phyloP scores from a whole-genome alignment of 2,888 invertebrate genomes.

The Keiferia lycopersicella region DNA sequence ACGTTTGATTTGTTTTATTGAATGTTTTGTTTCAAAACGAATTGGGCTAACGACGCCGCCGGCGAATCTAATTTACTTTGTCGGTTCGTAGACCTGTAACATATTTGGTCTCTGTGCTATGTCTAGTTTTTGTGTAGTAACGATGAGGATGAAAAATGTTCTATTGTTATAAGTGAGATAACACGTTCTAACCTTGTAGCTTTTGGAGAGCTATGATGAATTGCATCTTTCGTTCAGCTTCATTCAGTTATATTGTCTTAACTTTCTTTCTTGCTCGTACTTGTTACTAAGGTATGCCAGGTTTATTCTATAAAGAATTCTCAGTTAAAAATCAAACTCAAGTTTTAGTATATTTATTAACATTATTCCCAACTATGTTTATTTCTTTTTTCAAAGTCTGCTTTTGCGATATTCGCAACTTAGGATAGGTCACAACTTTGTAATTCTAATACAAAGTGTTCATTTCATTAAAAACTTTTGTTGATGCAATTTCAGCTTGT shows the following conservation, averaged over 20 bases:
- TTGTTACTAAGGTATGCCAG: neutral
- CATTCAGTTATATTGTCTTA: slow-evolving; percentile 46
- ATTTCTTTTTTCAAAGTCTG: too few species aligned
- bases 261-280: too few species aligned
- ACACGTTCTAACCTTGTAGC: slow-evolving; percentile 60
- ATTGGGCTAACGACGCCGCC: slow-evolving; percentile 61
- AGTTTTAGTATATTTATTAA: too few species aligned
- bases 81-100: slow-evolving; percentile 51
- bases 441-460: slow-evolving; percentile 1
- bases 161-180: slow-evolving; percentile 68
- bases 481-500: neutral
- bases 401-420: too few species aligned
- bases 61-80: slow-evolving; percentile 68
- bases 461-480: neutral
- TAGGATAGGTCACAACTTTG: neutral
- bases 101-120: slow-evolving; percentile 56
- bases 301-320: neutral
- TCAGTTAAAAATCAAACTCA: neutral
- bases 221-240: slow-evolving; percentile 52
- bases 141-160: slow-evolving; percentile 63
- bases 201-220: slow-evolving; percentile 66
- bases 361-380: too few species aligned
- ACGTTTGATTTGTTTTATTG: slow-evolving; percentile 67
- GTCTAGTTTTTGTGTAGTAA: slow-evolving; percentile 55
- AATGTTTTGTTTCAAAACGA: slow-evolving; percentile 68